Base-by-base conservation (phyloP, 2,888 invertebrate species). In the Idaea aversata region DNA sequence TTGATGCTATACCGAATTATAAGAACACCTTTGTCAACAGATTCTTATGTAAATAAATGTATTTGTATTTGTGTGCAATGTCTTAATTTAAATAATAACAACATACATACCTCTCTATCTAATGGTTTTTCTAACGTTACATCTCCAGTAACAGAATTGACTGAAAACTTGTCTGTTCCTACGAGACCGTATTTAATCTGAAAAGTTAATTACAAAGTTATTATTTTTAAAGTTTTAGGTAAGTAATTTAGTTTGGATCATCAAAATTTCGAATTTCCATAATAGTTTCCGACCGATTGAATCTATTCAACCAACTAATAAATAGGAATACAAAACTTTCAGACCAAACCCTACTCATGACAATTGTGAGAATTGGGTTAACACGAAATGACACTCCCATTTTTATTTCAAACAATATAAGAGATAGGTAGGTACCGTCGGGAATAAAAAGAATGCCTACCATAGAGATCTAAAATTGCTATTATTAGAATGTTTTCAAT, bases 131-230 rank as follows among this genome's bases (percentile, higher is more conserved):
- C 94, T 58, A 98, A 91, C 0, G 95, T 97, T 63, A 98, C 97
- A 69, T 96, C 95, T 10, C 98, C 98, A 3, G 96, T 95, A 60
- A 93, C 92, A 13, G 96, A 93, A 86, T 98, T 94, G 10, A 98
- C 98, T 69, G 94, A 93, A 77, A 98, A 96, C 80, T 96, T 95
- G 85, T 98, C 97, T 4, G 97, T 97, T 35, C 97, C 97, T 70
- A 95, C 94, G 67, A 97, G 93, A 63, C 96, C 96, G 83, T 94
- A 95, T 72, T 92, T 93, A 59, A 95, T 92, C 90, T 93, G 87
- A 68, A 91, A 25, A 91, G 25, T 60, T 35, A 67, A 47, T 62
- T 63, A 59, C n/a, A 57, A 47, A 47, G 47, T 47, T 5, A 47
- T 5, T 47, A 47, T 13, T 47, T 47, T 47, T 7, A 3, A 47